Percentiles rank a stretch among this genome's conserved stretches.
Conservation (phyloP, 2,888 invertebrate genomes). For the Chaitophorus viminalis region DNA sequence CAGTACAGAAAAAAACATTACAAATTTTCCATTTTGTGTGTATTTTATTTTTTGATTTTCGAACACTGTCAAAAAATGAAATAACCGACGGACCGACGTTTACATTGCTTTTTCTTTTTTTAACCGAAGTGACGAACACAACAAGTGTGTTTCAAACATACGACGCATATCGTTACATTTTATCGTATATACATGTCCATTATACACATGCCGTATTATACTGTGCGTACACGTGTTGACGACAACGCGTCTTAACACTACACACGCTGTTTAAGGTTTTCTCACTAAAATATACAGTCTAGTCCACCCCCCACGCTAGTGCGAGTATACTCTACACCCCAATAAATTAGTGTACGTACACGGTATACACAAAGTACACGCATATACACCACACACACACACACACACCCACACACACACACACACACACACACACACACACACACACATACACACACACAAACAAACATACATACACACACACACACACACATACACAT, state of each 20-base stretch:
- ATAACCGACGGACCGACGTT: no score
- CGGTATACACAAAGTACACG: no score
- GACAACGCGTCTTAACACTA: neutral
- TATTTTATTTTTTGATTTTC: no score
- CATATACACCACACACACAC: neutral
- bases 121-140: neutral
- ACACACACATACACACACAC: no score
- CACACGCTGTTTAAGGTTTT: neutral
- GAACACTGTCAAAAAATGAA: no score
- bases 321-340: neutral
- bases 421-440: no score
- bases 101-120: no score
- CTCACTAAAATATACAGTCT: neutral
- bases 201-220: neutral
- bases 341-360: neutral
- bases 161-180: neutral
- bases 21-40: no score
- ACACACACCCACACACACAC: neutral
- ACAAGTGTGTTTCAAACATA: slow-evolving; percentile 17
- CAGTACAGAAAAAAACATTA: no score
- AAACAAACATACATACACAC: neutral
- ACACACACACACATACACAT: neutral
- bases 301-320: neutral
- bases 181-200: no score
- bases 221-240: neutral